Evolutionary conservation across 35 echinoderm and acorn worm genomes (phyloP), one percentile per base, ranked within the genome.

Genomic region (Holothuria glaberrima): DNA sequence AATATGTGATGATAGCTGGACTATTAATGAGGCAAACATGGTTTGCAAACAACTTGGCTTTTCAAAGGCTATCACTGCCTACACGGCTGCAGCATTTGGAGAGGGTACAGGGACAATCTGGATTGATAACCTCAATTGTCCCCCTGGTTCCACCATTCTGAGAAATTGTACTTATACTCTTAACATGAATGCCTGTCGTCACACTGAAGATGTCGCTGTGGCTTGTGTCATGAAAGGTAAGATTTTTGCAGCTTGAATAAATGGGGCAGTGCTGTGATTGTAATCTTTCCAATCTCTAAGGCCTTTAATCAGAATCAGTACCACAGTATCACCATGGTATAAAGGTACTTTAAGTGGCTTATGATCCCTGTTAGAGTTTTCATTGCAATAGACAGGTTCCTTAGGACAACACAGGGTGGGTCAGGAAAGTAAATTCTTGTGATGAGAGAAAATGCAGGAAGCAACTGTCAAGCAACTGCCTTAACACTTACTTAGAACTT

Each of bases 171-270:
- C 25, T 29, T 82, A 58, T 57, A 19, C 24, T 19, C 30, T 82
- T 13, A 48, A 50, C 28, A 36, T n/a, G 24, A 82, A 60, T 30
- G 44, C n/a, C 25, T 82, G 79, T 50, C 28, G 36, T 33, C 79
- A 82, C 30, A 12, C 13, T 30, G 44, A 82, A 60, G 79, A 82
- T 27, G 79, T 60, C 22, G 79, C 48, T 29, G 48, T 82, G 24
- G 57, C 57, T 24, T 82, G 79, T 26, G 79, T 57, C 25, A 82
- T 60, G 57, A 33, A 82, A 56, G 79, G 79, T 82, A 41, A 35
- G 71, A 18, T 41, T 41, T 41, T 41, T 4, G 7, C 36, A 41
- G 13, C 50, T 14, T 54, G 50, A 14, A 54, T 54, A 0, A 54
- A 5, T 54, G 12, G 9, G 50, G 36, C 36, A 41, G 36, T 4